Base-by-base conservation (phyloP, 2,113 vertebrate genomes). In the Thamnophis sirtalis region DNA sequence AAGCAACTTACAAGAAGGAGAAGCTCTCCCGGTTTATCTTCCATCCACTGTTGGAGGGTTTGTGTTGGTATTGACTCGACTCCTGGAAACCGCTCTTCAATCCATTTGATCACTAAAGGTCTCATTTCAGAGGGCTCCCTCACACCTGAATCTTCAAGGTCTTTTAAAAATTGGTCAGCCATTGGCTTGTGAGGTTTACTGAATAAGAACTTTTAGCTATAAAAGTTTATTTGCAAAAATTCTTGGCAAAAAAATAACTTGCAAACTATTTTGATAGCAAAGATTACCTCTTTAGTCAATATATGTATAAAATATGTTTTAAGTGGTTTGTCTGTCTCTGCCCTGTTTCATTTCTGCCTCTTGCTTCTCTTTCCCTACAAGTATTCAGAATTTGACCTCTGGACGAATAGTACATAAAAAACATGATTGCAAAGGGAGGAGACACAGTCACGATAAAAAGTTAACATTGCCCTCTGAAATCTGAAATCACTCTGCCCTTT, bases 71-170 rank as follows among this genome's bases (percentile, higher is more conserved):
- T 3, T 1, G 50, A 48, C 73, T 91, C n/a, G 4, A 80, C 91
- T 0, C 43, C 43, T 24, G 80, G 90, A 73, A 93, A 84, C 22
- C 13, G 28, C 9, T 87, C 68, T 33, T 92, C 90, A 6, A 89
- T 15, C 86, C n/a, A 11, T 51, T 91, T 50, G 49, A 54, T 88
- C 26, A 7, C 84, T 13, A 56, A 85, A 55, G 4, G 50, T 60
- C 38, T 33, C 0, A 4, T 50, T 38, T 87, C 88, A n/a, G 56
- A 48, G 10, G 54, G 48, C 33, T 86, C n/a, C 5, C 38, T 84
- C 56, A 38, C 0, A 0, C 84, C 38, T 63, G 73, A 19, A 3
- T 24, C 54, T 10, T 24, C 0, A 0, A 84, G 28, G 2, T 87
- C n/a, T 73, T 92, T 9, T n/a, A 89, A 54, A 86, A 93, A 33